phyloP scores from a whole-genome alignment of 2,113 vertebrate genomes.

The Tetrao urogallus region DNA sequence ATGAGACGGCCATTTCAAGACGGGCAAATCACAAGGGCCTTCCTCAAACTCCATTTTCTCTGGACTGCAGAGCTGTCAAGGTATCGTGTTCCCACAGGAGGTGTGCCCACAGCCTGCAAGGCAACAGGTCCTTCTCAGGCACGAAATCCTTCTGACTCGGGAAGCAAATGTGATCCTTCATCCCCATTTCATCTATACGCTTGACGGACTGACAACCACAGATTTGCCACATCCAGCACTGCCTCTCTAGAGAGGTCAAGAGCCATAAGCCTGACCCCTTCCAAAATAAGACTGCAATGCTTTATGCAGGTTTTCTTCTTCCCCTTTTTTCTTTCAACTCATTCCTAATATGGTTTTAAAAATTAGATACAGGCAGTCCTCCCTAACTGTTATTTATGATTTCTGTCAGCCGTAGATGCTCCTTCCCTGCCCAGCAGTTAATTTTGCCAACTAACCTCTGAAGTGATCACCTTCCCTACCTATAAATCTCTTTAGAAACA shows the following conservation, averaged over 20 bases:
- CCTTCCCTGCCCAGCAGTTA: not conserved
- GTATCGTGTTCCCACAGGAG: not conserved
- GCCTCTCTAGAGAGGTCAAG: not conserved
- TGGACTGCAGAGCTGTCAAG: not conserved
- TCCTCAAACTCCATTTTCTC: not conserved
- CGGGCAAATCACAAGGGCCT: not conserved
- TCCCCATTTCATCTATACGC: not conserved
- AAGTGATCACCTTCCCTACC: not conserved
- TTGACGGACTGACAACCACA: not conserved
- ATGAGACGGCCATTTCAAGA: not conserved
- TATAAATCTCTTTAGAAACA: not conserved
- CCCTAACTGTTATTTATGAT: not conserved
- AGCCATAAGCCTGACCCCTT: not conserved
- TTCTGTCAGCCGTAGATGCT: not conserved
- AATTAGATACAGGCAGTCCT: not conserved
- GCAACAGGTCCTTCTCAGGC: not conserved
- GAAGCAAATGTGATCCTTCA: not conserved
- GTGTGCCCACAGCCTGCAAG: not conserved
- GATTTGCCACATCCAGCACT: not conserved
- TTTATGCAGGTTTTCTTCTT: not conserved
- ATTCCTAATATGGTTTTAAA: not conserved
- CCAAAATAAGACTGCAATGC: not conserved
- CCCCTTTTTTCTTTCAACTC: not conserved
- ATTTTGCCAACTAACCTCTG: not conserved
- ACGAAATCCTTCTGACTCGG: not conserved